Conservation (phyloP, 1,140 invertebrate species). For the Drepana arcuata region DNA sequence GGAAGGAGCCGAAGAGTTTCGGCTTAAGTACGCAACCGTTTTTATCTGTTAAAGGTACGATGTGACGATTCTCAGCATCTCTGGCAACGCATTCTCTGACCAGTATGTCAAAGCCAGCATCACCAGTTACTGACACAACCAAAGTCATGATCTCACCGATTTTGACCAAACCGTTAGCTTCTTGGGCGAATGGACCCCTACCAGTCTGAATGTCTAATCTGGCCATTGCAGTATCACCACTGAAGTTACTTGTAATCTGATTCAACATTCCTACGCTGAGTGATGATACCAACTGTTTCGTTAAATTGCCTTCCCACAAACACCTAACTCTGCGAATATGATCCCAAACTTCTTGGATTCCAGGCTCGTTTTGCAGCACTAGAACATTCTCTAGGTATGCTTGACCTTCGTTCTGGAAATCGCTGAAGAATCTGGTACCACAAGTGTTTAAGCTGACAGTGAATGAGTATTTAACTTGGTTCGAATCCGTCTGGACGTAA, state of each 20-base stretch:
- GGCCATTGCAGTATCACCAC: conserved; percentile 86
- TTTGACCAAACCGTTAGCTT: conserved; percentile 84
- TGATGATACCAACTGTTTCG: conserved; percentile 81
- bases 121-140: conserved; percentile 85
- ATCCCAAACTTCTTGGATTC: conserved; percentile 88
- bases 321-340: conserved; percentile 83
- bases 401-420: conserved; percentile 81
- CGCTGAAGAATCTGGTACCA: conserved; percentile 86
- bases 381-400: conserved; percentile 87
- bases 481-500: conserved; percentile 81
- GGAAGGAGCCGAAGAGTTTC: conserved; percentile 87
- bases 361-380: conserved; percentile 85
- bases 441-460: conserved; percentile 84
- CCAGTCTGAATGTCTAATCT: conserved; percentile 86
- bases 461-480: conserved; percentile 80
- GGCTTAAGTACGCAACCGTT: conserved; percentile 86
- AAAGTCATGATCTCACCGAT: conserved; percentile 89
- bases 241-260: conserved; percentile 86
- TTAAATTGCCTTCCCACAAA: conserved; percentile 86
- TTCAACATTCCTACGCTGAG: conserved; percentile 86
- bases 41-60: conserved; percentile 81
- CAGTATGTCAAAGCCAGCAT: conserved; percentile 85
- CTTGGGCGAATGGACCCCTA: conserved; percentile 82
- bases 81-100: conserved; percentile 84
- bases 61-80: conserved; percentile 76